Percentiles rank a stretch among this genome's conserved stretches.
These are phyloP conservation scores for Hypercompe scribonia DNA, from an alignment of 2,888 invertebrate genomes.

Conservation along the genomic window DNA sequence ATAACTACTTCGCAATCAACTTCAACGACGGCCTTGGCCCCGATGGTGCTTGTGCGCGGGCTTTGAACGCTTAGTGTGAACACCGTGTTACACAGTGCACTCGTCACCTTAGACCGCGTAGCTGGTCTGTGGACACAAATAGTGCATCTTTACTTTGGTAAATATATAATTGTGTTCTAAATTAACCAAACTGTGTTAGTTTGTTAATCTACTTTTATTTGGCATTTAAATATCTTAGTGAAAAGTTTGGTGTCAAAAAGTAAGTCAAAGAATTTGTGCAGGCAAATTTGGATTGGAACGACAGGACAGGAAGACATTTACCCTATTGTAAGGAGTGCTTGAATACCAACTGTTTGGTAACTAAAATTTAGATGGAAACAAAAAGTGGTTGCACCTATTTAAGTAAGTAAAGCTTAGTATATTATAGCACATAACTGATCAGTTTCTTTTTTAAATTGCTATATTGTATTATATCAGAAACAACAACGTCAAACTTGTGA, in stretches of 20 bases:
- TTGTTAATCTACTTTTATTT: background rate
- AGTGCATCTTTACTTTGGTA: constrained; percentile 53
- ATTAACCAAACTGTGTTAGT: constrained; percentile 7
- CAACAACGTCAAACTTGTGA: background rate
- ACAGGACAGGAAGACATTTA: background rate
- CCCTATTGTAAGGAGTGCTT: background rate
- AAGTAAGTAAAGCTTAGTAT: background rate
- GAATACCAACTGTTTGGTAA: background rate
- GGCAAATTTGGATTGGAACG: background rate
- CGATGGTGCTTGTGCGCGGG: constrained; percentile 62
- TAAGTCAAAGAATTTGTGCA: background rate
- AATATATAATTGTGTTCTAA: constrained; percentile 29
- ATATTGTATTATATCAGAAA: background rate
- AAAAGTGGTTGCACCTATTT: background rate
- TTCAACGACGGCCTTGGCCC: constrained; percentile 77
- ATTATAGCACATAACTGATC: background rate
- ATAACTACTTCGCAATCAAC: constrained; percentile 76
- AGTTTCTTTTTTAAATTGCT: background rate
- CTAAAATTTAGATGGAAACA: no score
- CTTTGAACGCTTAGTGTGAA: constrained; percentile 49
- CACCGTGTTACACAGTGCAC: constrained; percentile 57
- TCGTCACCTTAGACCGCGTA: constrained; percentile 59
- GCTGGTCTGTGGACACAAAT: constrained; percentile 58
- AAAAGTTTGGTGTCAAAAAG: constrained; percentile 3
- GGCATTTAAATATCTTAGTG: background rate